These are phyloP conservation scores for Cygnus buccinator DNA, from an alignment of 2,113 vertebrate species.

Conservation along the genomic window DNA sequence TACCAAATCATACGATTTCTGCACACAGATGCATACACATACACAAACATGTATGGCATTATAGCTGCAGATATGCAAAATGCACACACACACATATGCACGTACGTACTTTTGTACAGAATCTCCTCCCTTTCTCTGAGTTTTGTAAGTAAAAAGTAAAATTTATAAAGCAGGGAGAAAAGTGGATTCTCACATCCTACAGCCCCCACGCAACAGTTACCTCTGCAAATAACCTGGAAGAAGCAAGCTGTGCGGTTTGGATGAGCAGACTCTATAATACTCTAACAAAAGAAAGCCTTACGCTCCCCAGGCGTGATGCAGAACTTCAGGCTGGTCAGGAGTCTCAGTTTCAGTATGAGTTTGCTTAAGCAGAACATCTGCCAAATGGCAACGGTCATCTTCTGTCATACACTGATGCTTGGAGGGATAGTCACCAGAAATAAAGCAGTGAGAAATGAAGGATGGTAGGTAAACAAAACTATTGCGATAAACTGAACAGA, in stretches of 20 bases:
- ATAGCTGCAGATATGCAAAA: neutral
- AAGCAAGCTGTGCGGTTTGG: neutral
- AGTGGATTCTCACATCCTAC: neutral
- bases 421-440: neutral
- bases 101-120: neutral
- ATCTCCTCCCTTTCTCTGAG: neutral
- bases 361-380: neutral
- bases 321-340: neutral
- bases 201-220: neutral
- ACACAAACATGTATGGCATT: neutral
- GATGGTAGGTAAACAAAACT: neutral
- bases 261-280: neutral
- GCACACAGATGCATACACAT: too few species aligned
- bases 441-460: neutral
- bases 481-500: neutral
- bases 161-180: neutral
- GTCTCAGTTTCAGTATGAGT: neutral
- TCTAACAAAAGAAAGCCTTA: neutral
- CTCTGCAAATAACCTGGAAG: neutral
- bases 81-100: neutral
- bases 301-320: rapidly evolving
- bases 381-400: neutral
- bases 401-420: neutral
- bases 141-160: neutral
- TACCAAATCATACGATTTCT: neutral